phyloP scores from a whole-genome alignment of 2,888 invertebrate genomes.

The Himalopsyche kuldschensis region DNA sequence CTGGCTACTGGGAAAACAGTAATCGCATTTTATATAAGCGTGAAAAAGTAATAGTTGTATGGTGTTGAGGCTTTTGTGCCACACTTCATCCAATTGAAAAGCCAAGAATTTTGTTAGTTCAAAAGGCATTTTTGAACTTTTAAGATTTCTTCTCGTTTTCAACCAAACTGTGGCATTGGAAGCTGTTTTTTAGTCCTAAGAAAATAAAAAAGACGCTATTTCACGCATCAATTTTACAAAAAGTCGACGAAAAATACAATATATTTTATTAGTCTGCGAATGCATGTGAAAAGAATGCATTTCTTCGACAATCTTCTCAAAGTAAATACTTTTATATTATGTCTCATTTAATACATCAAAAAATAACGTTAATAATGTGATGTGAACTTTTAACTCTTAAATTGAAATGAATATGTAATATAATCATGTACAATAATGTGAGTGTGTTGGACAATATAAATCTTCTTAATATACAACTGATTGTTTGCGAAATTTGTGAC shows the following conservation, averaged over 20 bases:
- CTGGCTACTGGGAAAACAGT: background rate
- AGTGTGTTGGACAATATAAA: too few species aligned
- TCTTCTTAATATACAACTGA: too few species aligned
- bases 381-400: too few species aligned
- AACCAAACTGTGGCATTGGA: background rate
- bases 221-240: background rate
- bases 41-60: slow-evolving; percentile 11
- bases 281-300: too few species aligned
- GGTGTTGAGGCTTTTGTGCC: background rate
- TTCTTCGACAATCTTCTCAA: too few species aligned
- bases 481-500: too few species aligned
- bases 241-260: background rate
- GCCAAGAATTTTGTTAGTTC: background rate
- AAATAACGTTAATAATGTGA: too few species aligned
- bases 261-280: background rate
- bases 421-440: too few species aligned
- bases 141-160: background rate
- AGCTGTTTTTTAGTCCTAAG: background rate
- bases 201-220: background rate
- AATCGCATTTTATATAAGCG: slow-evolving; percentile 18
- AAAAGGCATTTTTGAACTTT: background rate
- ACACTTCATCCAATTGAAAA: background rate
- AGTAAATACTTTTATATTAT: too few species aligned
- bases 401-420: too few species aligned
- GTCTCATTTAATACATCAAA: too few species aligned